These are phyloP conservation scores for Microtus richardsoni DNA, from an alignment of 2,113 vertebrate species.

Conservation along the genomic window DNA sequence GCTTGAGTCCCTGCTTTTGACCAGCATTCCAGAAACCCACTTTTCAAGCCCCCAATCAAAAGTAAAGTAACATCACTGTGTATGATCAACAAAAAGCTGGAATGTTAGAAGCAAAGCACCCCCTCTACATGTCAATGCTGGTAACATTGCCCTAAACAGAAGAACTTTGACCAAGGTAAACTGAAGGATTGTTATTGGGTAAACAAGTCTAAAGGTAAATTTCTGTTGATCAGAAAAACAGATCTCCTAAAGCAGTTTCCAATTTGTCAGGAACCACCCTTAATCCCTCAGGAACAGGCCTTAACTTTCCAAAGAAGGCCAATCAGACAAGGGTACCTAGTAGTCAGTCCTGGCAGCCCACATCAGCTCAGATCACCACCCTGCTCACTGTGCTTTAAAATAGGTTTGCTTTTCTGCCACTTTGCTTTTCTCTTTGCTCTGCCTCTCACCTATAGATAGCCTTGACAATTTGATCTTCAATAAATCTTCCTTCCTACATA, in stretches of 20 bases:
- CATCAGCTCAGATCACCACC: background rate
- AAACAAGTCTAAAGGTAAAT: background rate
- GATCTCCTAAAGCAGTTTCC: background rate
- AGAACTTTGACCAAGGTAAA: background rate
- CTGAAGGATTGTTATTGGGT: background rate
- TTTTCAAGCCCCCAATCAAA: background rate
- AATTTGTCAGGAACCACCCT: background rate
- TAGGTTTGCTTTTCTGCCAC: background rate
- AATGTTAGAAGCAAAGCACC: background rate
- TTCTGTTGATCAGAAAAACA: background rate
- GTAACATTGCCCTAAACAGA: background rate
- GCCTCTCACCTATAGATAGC: background rate
- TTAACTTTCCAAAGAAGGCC: background rate
- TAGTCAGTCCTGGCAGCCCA: background rate
- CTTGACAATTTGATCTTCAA: background rate
- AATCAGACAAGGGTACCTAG: background rate
- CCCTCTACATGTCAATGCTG: background rate
- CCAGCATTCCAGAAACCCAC: background rate
- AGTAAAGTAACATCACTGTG: background rate
- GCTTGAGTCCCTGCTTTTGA: background rate
- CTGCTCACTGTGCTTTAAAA: background rate
- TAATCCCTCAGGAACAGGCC: background rate
- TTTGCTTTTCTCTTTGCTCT: background rate
- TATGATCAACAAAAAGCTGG: background rate
- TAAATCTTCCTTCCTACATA: background rate